Evolutionary conservation across 2,113 vertebrate genomes (phyloP), one percentile per base, ranked within the genome.

Genomic region (Lampris megalopsis): DNA sequence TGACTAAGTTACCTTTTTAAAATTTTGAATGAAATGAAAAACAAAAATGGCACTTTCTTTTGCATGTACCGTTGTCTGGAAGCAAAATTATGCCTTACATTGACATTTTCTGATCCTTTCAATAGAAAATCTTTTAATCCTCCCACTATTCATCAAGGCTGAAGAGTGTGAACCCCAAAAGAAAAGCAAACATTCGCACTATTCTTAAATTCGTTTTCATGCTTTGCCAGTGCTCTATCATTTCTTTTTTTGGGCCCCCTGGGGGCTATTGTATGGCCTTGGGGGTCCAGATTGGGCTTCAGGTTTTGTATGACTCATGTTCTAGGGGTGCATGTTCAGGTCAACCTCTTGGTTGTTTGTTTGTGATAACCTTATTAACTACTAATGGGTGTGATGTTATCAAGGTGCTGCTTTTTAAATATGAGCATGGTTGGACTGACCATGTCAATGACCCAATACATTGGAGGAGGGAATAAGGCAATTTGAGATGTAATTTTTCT

Each of bases 11-110:
- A 24, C 24, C 24, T 24, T 24, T 24, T 24, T 24, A 24, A 24
- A 24, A 24, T 24, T 24, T 24, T 24, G 24, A 24, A 24, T 24
- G 24, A 24, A 24, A 3, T 48, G 65, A 81, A 65, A 57, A 45
- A 68, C 66, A 68, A 80, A 69, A 40, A 37, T 24, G 2, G 37
- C 35, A 62, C 83, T 81, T 73, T 74, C 68, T 73, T 85, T 78
- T 89, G 88, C 87, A 89, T 88, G 88, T 77, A 62, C 68, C 68
- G 57, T 60, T 37, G 71, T 57, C 24, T 65, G 38, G 6, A 68
- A 59, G 68, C 56, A 9, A 24, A 42, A 36, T 13, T 8, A 6
- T 36, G 35, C 47, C 24, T 68, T 9, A 56, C 8, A 63, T 60
- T 48, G 1, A 1, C 2, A 74, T 66, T 45, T 74, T 2, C 10